Evolutionary conservation across 1,140 invertebrate species (phyloP).

Genomic region (Platyura marginata): DNA sequence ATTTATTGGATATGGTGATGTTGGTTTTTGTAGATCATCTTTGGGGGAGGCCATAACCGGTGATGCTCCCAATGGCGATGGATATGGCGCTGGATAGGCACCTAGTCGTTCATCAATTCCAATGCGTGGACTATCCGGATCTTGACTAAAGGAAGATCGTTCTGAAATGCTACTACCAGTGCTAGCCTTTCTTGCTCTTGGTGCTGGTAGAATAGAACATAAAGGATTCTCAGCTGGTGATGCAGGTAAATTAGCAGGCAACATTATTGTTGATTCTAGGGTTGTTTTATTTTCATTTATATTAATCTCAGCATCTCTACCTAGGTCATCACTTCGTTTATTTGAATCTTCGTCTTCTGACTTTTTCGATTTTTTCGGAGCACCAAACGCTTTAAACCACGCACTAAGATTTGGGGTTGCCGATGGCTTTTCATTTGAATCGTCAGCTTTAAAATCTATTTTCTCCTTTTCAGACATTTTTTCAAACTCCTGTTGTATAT

Average conservation of each 20-base stretch:
- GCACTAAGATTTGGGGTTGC: conserved; percentile 72
- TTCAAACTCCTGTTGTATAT: background rate
- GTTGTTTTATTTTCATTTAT: conserved; percentile 6
- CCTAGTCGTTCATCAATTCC: conserved; percentile 34
- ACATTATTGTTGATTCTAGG: conserved; percentile 15
- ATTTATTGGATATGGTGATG: conserved; percentile 44
- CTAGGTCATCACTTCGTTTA: conserved; percentile 27
- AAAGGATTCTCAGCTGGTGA: background rate
- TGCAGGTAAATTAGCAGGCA: conserved; percentile 6
- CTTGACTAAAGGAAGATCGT: conserved; percentile 53
- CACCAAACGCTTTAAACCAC: conserved; percentile 80
- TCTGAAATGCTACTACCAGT: conserved; percentile 55
- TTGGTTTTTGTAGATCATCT: conserved; percentile 34
- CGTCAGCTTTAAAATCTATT: conserved; percentile 7
- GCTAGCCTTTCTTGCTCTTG: conserved; percentile 40
- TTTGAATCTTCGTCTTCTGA: conserved; percentile 22
- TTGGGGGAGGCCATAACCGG: conserved; percentile 31
- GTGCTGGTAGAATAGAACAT: conserved; percentile 10
- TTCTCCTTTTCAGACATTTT: conserved; percentile 8
- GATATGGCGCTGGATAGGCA: conserved; percentile 40
- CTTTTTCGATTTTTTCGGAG: conserved; percentile 32
- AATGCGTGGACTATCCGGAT: conserved; percentile 44
- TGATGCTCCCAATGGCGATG: conserved; percentile 38
- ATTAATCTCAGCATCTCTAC: conserved; percentile 10
- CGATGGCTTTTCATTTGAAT: conserved; percentile 28